A percentile compares a stretch with the other conserved stretches of the same genome.
These are phyloP conservation scores for Caenorhabditis uteleia DNA, from an alignment of 2,888 invertebrate species.

Conservation along the genomic window DNA sequence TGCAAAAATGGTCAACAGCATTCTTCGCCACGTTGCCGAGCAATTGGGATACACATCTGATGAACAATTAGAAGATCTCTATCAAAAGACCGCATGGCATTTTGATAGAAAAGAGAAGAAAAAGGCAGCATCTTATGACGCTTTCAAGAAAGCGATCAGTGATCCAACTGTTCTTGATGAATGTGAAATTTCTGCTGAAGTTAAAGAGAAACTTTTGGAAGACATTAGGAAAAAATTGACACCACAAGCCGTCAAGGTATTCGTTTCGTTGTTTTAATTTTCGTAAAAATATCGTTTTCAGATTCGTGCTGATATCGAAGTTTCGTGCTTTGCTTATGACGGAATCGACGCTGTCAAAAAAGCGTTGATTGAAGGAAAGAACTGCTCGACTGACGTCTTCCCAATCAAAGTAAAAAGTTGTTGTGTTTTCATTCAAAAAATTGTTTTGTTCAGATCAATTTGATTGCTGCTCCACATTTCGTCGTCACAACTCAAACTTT, in stretches of 20 bases:
- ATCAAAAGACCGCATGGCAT: slow-evolving; percentile 84
- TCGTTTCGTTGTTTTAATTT: neutral
- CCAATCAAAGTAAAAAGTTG: slow-evolving; percentile 80
- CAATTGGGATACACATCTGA: slow-evolving; percentile 87
- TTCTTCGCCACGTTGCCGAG: slow-evolving; percentile 94
- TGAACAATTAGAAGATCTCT: slow-evolving; percentile 81
- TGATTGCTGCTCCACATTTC: slow-evolving; percentile 97
- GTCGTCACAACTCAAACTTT: slow-evolving; percentile 98
- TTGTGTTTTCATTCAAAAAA: neutral
- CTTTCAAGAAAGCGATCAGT: slow-evolving; percentile 97
- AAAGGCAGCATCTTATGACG: slow-evolving; percentile 94
- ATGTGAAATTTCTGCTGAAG: slow-evolving; percentile 89
- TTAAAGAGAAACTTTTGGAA: slow-evolving; percentile 87
- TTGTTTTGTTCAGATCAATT: slow-evolving; percentile 78
- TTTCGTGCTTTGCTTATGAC: slow-evolving; percentile 93
- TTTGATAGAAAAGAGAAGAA: slow-evolving; percentile 96
- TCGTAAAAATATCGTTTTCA: slow-evolving; percentile 69
- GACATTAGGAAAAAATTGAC: slow-evolving; percentile 95
- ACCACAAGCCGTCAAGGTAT: slow-evolving; percentile 84
- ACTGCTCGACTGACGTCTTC: slow-evolving; percentile 87
- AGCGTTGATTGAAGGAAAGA: slow-evolving; percentile 87
- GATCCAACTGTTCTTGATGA: slow-evolving; percentile 93
- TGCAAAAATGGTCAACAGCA: slow-evolving; percentile 74
- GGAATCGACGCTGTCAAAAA: slow-evolving; percentile 96
- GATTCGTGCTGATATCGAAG: slow-evolving; percentile 83